Conservation (phyloP, 2,888 invertebrate genomes). For the Metallyticus violacea region DNA sequence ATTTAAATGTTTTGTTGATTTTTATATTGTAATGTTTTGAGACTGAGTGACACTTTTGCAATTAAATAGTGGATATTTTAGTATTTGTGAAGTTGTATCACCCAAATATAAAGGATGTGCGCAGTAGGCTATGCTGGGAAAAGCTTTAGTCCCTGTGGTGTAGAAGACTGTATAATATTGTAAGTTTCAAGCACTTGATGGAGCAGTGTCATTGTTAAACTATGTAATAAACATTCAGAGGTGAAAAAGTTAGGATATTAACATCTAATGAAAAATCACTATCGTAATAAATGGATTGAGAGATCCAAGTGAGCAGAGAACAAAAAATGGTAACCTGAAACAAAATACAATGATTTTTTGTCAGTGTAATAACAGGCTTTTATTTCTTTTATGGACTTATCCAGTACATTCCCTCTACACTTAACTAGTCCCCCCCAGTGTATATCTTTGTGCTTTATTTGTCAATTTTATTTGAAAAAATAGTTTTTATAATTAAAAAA, state of each 20-base stretch:
- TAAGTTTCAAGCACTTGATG: conserved; percentile 4
- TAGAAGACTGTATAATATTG: conserved; percentile 13
- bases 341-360: conserved; percentile 35
- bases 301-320: conserved; percentile 17
- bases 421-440: background rate
- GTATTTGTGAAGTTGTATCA: conserved; percentile 6
- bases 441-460: background rate
- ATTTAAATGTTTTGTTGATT: background rate
- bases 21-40: background rate
- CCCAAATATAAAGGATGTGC: conserved; percentile 3
- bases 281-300: conserved; percentile 21
- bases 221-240: conserved; percentile 8
- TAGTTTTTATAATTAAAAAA: no score
- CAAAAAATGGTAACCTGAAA: conserved; percentile 33
- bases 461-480: background rate
- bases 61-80: conserved; percentile 12
- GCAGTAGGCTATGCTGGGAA: background rate
- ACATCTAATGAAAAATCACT: background rate
- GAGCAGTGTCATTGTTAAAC: conserved; percentile 26
- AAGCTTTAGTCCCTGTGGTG: background rate
- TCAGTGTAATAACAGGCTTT: conserved; percentile 28
- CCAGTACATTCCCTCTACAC: background rate
- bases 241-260: background rate
- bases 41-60: background rate
- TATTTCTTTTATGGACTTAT: background rate